Conservation (phyloP, 2,888 invertebrate species). For the Xanthia togata region DNA sequence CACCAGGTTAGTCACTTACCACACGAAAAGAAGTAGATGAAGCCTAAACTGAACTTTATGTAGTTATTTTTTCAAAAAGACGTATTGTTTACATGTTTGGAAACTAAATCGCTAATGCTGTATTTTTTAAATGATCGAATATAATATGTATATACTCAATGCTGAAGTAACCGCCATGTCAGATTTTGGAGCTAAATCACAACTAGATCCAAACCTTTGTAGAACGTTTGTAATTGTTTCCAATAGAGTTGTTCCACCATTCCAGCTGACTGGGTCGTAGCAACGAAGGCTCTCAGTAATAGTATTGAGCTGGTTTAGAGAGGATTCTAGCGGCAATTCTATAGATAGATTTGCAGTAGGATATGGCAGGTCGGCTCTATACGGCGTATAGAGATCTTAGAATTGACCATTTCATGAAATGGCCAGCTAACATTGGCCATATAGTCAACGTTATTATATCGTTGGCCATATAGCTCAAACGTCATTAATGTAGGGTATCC, state of each 20-base stretch:
- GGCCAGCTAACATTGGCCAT: too few species aligned
- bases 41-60: too few species aligned
- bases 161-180: background rate
- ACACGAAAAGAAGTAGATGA: too few species aligned
- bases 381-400: too few species aligned
- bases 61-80: background rate
- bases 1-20: too few species aligned
- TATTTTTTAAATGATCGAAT: background rate
- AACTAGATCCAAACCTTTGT: background rate
- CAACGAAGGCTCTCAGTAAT: constrained; percentile 1
- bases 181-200: background rate
- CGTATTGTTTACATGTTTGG: background rate
- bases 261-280: constrained; percentile 16
- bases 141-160: background rate
- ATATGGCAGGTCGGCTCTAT: background rate
- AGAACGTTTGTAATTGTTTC: constrained; percentile 24
- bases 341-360: background rate
- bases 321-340: background rate
- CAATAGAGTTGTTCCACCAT: constrained; percentile 14
- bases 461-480: too few species aligned
- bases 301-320: constrained; percentile 1
- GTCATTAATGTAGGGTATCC: too few species aligned
- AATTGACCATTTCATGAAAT: too few species aligned
- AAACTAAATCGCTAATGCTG: background rate
- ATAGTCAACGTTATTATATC: too few species aligned